Evolutionary conservation across 1,140 invertebrate genomes (phyloP), one percentile per base, ranked within the genome.

Genomic region (Leguminivora glycinivorella): DNA sequence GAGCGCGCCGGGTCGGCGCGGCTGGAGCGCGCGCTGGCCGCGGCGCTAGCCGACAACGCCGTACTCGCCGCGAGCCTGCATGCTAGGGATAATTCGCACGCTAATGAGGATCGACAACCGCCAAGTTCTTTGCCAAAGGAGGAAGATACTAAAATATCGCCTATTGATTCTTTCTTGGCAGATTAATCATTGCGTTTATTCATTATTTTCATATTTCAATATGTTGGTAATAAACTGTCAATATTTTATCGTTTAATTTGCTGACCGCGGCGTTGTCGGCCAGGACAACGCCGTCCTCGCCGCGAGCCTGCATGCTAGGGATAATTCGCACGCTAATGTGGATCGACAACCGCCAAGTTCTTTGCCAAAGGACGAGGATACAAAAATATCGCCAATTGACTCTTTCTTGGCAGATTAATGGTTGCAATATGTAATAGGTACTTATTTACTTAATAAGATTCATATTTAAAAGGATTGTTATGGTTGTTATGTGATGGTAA

Each of bases 161-260:
- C 85, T 0, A 84, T 90, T 47, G 85, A 89, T 56, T 87, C 78
- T 5, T 90, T 90, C 69, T 79, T 90, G 70, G 87, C 85, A 63
- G 84, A 89, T 43, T 88, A 79, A 80, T 34, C 9, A 34, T 2
- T 34, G 9, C 1, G 12, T 12, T 9, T 9, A 38, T 38, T 9
- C 0, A 38, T 12, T 38, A 38, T 12, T 38, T 14, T n/a, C n/a
- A n/a, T n/a, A n/a, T n/a, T n/a, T n/a, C n/a, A 29, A 29, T 29
- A 5, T 29, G 26, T 3, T 31, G 29, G 34, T 38, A 38, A 14
- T 38, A 38, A 38, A 38, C 10, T 38, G 34, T 38, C n/a, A n/a
- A n/a, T n/a, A n/a, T n/a, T n/a, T n/a, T n/a, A n/a, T n/a, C n/a
- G n/a, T n/a, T n/a, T n/a, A n/a, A n/a, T n/a, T n/a, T n/a, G 0